These are phyloP conservation scores for Harpalus rubripes DNA, from an alignment of 2,888 invertebrate species.

Conservation along the genomic window DNA sequence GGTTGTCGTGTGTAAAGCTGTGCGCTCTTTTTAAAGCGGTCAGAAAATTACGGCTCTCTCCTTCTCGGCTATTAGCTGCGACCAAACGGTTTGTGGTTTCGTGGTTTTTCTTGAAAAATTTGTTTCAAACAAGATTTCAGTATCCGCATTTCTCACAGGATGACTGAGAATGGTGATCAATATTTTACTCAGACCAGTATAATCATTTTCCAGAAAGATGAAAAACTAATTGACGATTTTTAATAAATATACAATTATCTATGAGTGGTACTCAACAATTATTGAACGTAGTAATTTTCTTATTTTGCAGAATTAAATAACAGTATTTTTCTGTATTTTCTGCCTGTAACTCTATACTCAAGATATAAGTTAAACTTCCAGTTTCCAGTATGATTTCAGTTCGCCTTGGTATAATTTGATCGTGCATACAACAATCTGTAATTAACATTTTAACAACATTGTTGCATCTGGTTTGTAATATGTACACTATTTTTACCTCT, in stretches of 20 bases:
- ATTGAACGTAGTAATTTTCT: neutral
- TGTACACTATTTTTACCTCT: no score
- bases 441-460: no score
- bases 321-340: no score
- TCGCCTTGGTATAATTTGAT: no score
- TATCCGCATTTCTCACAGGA: constrained; percentile 39
- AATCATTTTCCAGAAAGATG: neutral
- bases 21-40: constrained; percentile 44
- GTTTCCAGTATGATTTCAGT: no score
- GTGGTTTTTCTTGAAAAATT: constrained; percentile 60
- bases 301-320: no score
- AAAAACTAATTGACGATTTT: neutral
- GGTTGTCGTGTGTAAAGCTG: constrained; percentile 25
- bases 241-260: neutral
- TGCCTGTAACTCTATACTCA: no score
- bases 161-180: neutral
- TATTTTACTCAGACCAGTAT: constrained; percentile 11
- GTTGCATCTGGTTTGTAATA: no score
- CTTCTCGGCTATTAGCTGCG: constrained; percentile 53
- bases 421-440: no score
- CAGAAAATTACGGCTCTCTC: constrained; percentile 55
- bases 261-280: neutral
- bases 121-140: neutral
- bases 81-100: constrained; percentile 54
- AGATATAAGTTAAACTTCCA: no score